These are phyloP conservation scores for Helicolenus hilgendorfi DNA, from an alignment of 2,797 vertebrate genomes.

Conservation along the genomic window DNA sequence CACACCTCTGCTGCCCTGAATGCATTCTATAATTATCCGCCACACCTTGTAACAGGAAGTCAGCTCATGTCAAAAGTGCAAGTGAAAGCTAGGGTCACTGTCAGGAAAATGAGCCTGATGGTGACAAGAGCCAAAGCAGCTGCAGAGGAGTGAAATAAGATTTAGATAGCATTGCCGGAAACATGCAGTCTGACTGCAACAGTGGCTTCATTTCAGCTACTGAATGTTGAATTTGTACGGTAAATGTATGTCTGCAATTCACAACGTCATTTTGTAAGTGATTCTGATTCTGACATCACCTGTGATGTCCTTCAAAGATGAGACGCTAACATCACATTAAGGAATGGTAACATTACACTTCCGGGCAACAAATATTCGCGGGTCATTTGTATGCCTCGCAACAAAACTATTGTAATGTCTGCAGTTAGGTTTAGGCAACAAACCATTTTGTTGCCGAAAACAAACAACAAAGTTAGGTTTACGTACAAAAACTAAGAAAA, in stretches of 20 bases:
- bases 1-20: slow-evolving; percentile 85
- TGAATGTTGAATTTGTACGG: neutral
- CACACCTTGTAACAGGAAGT: slow-evolving; percentile 86
- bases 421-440: no score
- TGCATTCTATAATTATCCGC: slow-evolving; percentile 89
- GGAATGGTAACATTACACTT: no score
- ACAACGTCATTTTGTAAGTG: neutral
- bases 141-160: slow-evolving; percentile 53
- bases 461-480: no score
- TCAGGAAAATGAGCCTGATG: slow-evolving; percentile 78
- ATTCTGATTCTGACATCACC: neutral
- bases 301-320: neutral
- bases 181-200: slow-evolving; percentile 8
- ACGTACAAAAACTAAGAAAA: rapidly evolving
- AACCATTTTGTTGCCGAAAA: rapidly evolving
- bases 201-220: neutral
- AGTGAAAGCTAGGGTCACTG: slow-evolving; percentile 83
- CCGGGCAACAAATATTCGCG: rapidly evolving
- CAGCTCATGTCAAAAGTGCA: slow-evolving; percentile 85
- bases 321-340: neutral
- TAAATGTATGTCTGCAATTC: neutral
- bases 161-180: slow-evolving; percentile 29
- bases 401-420: no score
- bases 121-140: slow-evolving; percentile 64
- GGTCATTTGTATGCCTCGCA: no score